Evolutionary conservation across 2,888 invertebrate species (phyloP).

Genomic region (Dysmachus trigonus): DNA sequence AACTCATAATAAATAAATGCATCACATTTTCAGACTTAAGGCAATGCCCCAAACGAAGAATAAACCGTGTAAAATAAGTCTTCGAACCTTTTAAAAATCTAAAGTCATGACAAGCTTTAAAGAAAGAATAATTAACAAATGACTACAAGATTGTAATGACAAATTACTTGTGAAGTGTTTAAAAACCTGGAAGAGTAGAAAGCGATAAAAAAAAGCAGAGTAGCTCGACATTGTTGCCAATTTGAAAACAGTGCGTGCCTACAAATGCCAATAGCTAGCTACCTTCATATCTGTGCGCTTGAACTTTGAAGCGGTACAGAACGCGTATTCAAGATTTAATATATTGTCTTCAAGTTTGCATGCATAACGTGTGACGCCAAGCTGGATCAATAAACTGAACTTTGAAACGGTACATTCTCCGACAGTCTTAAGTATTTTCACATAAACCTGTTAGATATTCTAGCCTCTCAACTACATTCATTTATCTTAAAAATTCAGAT

Average conservation of each 20-base stretch:
- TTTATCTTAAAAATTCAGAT: background rate
- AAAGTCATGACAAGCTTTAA: background rate
- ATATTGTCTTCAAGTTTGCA: background rate
- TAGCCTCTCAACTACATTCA: background rate
- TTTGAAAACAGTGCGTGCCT: background rate
- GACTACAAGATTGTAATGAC: background rate
- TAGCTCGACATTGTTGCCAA: background rate
- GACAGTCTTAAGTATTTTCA: background rate
- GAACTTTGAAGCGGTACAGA: background rate
- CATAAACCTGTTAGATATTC: background rate
- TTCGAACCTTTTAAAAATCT: background rate
- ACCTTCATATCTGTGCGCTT: background rate
- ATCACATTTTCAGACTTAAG: background rate
- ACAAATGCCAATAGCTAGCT: background rate
- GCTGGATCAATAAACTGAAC: background rate
- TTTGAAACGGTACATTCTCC: background rate
- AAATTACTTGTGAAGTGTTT: background rate
- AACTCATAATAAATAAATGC: background rate
- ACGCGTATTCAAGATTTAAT: background rate
- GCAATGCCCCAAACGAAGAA: background rate
- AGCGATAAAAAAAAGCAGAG: background rate
- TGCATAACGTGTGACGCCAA: background rate
- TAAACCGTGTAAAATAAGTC: background rate
- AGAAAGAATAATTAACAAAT: background rate
- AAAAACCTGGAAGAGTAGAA: background rate